These are phyloP conservation scores for Anastatus disparis DNA, from an alignment of 1,140 invertebrate species.

Conservation along the genomic window DNA sequence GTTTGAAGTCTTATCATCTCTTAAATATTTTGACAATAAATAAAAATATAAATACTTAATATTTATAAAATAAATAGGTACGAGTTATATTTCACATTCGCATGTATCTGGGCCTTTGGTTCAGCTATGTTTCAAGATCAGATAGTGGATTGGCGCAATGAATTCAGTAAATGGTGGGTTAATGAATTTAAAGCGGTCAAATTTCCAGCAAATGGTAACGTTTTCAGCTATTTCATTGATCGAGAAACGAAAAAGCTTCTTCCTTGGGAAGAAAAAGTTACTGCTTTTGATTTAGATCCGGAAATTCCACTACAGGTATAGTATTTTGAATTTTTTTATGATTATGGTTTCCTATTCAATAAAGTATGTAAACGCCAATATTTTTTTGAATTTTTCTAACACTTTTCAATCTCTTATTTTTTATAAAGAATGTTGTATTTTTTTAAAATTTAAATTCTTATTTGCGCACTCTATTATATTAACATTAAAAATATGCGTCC, in stretches of 20 bases:
- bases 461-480: too few relatives aligned
- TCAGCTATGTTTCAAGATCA: conserved; percentile 91
- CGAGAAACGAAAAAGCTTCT: conserved; percentile 84
- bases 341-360: too few relatives aligned
- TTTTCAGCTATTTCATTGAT: conserved; percentile 94
- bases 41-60: too few relatives aligned
- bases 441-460: neutral
- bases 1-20: too few relatives aligned
- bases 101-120: conserved; percentile 93
- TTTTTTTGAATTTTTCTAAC: neutral
- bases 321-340: neutral
- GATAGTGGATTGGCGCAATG: conserved; percentile 86
- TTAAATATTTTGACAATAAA: too few relatives aligned
- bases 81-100: conserved; percentile 94
- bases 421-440: conserved; percentile 23
- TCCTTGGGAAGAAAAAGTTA: conserved; percentile 85
- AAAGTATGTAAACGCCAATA: neutral
- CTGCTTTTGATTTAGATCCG: conserved; percentile 82
- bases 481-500: conserved; percentile 22
- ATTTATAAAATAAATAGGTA: conserved; percentile 68
- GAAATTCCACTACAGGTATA: conserved; percentile 86
- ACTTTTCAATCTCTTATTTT: neutral
- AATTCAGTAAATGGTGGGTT: conserved; percentile 93
- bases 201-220: conserved; percentile 82
- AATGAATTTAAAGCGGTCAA: conserved; percentile 92